A percentile compares a stretch with the other conserved stretches of the same genome.
phyloP scores from a whole-genome alignment of 2,888 invertebrate species.

The Hyppa rectilinea region DNA sequence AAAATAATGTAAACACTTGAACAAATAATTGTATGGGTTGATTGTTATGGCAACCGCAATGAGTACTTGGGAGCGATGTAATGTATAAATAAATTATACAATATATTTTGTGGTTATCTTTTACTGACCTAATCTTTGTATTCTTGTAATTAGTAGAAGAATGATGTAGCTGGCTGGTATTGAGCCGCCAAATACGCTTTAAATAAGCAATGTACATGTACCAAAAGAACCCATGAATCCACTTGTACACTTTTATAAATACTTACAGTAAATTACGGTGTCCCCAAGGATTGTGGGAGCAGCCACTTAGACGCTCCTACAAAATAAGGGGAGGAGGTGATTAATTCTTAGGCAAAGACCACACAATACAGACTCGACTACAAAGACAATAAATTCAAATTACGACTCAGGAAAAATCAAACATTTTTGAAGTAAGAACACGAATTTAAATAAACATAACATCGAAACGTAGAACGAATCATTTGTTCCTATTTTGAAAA shows the following conservation, averaged over 20 bases:
- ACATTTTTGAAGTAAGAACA: slow-evolving; percentile 49
- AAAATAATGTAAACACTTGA: slow-evolving; percentile 65
- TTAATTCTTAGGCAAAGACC: slow-evolving; percentile 37
- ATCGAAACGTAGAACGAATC: slow-evolving; percentile 63
- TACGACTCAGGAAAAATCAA: slow-evolving; percentile 35
- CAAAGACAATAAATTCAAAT: slow-evolving; percentile 39
- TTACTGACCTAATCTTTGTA: neutral
- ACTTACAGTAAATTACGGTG: slow-evolving; percentile 34
- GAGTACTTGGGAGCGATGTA: slow-evolving; percentile 42
- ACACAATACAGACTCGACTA: slow-evolving; percentile 22
- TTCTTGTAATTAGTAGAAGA: too few species aligned
- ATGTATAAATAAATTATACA: slow-evolving; percentile 49
- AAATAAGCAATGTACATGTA: neutral
- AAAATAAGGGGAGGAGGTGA: slow-evolving; percentile 35
- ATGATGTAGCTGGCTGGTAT: too few species aligned
- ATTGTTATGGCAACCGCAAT: slow-evolving; percentile 41
- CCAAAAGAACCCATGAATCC: neutral
- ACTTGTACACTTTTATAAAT: slow-evolving; percentile 8
- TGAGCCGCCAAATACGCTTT: neutral
- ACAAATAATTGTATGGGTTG: slow-evolving; percentile 61
- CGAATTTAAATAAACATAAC: slow-evolving; percentile 65
- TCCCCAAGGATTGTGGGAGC: slow-evolving; percentile 23
- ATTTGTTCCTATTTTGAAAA: slow-evolving; percentile 69
- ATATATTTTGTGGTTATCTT: slow-evolving; percentile 11
- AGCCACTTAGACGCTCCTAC: slow-evolving; percentile 24